Conservation (phyloP, 2,888 invertebrate species). For the Coleophora flavipennella region DNA sequence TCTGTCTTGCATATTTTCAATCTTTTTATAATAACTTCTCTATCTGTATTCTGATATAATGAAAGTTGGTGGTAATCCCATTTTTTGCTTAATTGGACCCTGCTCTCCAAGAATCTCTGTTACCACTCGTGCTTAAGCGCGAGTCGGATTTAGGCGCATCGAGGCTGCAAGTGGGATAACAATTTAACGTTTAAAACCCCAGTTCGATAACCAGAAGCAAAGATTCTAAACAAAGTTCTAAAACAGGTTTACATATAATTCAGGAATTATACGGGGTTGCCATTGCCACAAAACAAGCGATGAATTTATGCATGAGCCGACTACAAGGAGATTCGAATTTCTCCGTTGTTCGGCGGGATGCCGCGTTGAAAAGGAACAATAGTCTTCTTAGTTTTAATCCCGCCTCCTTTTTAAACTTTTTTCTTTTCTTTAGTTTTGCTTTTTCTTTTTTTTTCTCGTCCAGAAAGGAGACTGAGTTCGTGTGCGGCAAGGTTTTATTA, state of each 20-base stretch:
- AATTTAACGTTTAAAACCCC: too few species aligned
- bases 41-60: too few species aligned
- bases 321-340: slow-evolving; percentile 52
- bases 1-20: too few species aligned
- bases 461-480: slow-evolving; percentile 24
- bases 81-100: too few species aligned
- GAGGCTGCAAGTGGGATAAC: too few species aligned
- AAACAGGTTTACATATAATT: too few species aligned
- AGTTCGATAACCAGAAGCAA: too few species aligned
- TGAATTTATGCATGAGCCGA: slow-evolving; percentile 68
- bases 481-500: slow-evolving; percentile 37
- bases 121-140: too few species aligned
- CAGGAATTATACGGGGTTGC: slow-evolving; percentile 50
- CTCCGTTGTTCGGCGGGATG: slow-evolving; percentile 35
- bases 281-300: slow-evolving; percentile 46
- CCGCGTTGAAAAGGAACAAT: slow-evolving; percentile 61
- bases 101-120: too few species aligned
- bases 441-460: neutral
- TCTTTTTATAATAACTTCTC: too few species aligned
- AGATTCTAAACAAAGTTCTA: neutral
- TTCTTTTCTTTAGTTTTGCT: slow-evolving; percentile 33
- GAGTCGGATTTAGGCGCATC: too few species aligned
- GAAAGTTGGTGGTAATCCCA: too few species aligned
- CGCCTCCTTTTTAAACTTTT: slow-evolving; percentile 24
- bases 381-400: slow-evolving; percentile 67